phyloP scores from a whole-genome alignment of 2,888 invertebrate genomes.

The Cremastobaeus sp. region DNA sequence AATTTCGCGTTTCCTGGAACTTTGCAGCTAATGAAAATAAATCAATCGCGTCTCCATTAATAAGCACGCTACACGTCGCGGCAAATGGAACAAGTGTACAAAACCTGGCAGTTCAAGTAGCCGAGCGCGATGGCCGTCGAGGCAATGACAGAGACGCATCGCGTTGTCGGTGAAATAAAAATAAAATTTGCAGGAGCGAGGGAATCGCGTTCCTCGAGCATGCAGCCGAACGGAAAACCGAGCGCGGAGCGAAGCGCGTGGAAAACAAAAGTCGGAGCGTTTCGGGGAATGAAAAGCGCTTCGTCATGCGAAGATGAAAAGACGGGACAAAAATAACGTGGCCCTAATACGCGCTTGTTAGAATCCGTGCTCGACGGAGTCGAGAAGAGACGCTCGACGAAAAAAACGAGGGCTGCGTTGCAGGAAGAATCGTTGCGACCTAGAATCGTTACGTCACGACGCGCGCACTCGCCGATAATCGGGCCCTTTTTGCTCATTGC shows the following conservation, averaged over 20 bases:
- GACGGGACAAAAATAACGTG: constrained; percentile 21
- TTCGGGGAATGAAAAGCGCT: no score
- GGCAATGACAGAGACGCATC: constrained; percentile 41
- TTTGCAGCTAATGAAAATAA: constrained; percentile 24
- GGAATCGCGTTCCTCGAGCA: neutral
- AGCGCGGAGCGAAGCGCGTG: no score
- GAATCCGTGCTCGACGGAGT: constrained; percentile 20
- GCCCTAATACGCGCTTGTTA: constrained; percentile 29
- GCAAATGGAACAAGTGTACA: constrained; percentile 17
- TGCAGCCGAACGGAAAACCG: no score
- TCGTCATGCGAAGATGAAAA: neutral
- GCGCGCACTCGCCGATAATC: constrained; percentile 3
- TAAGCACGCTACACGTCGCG: constrained; percentile 19
- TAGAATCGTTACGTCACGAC: constrained; percentile 32
- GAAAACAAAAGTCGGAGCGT: neutral
- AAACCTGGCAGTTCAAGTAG: constrained; percentile 23
- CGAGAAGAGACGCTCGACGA: constrained; percentile 19
- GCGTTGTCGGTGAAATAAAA: constrained; percentile 18
- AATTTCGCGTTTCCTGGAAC: constrained; percentile 9
- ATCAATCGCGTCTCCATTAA: constrained; percentile 31
- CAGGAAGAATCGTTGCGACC: constrained; percentile 26
- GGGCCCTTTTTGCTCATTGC: constrained; percentile 40
- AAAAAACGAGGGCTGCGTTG: constrained; percentile 19
- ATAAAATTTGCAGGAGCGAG: constrained; percentile 31
- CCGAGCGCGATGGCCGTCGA: constrained; percentile 20